A percentile compares a stretch with the other conserved stretches of the same genome.
Conservation (phyloP, 2,113 vertebrate genomes). For the Calyptomena viridis region DNA sequence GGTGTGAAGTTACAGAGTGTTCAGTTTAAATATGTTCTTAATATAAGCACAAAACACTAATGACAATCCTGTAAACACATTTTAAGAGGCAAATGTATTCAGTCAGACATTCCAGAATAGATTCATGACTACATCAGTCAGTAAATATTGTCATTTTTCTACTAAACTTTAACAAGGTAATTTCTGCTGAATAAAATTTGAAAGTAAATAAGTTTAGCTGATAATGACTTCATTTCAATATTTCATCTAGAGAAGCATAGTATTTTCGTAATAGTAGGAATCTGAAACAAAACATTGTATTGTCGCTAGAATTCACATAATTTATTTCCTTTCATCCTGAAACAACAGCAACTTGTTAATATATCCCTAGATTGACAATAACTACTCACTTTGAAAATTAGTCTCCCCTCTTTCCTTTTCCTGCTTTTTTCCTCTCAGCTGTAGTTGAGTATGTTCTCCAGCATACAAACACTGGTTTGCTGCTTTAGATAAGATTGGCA, state of each 20-base stretch:
- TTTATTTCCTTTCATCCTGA: background rate
- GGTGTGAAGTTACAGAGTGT: background rate
- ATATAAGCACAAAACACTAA: background rate
- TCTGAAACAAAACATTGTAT: background rate
- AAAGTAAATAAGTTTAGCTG: background rate
- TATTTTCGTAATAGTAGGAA: background rate
- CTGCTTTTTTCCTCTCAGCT: background rate
- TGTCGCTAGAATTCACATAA: background rate
- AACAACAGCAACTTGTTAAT: background rate
- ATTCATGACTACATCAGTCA: background rate
- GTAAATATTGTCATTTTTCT: conserved; percentile 32
- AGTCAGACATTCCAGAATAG: background rate
- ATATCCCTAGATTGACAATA: background rate
- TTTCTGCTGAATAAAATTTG: conserved; percentile 28
- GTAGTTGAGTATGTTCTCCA: background rate
- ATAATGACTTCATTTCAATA: background rate
- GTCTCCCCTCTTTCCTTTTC: background rate
- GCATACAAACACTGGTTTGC: background rate
- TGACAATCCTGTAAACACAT: background rate
- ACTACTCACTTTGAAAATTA: background rate
- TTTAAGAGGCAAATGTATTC: conserved; percentile 6
- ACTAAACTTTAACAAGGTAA: background rate
- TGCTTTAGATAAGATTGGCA: background rate
- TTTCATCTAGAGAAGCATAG: background rate
- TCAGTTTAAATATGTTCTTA: background rate